Evolutionary conservation across 2,888 invertebrate species (phyloP).

Genomic region (Chymomyza fuscimana): DNA sequence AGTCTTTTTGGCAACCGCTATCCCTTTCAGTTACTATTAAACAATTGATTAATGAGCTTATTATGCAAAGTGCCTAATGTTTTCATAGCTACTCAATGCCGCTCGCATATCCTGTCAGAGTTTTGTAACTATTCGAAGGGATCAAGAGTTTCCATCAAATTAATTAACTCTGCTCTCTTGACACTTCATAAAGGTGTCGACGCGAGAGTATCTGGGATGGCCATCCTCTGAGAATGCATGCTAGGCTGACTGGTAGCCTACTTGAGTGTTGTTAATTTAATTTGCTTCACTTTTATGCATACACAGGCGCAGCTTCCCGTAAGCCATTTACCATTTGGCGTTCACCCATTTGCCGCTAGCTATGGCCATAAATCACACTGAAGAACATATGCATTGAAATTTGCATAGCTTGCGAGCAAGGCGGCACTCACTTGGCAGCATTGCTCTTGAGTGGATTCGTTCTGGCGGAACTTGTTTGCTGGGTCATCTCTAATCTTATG

Average conservation of each 20-base stretch:
- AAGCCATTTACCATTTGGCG: slow-evolving; percentile 4
- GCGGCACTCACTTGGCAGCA: slow-evolving; percentile 22
- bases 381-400: slow-evolving; percentile 48
- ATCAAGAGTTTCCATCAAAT: slow-evolving; percentile 66
- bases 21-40: slow-evolving; percentile 36
- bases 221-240: neutral
- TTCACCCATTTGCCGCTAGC: slow-evolving; percentile 17
- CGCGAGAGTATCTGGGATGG: slow-evolving; percentile 27
- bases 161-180: slow-evolving; percentile 68
- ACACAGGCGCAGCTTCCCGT: slow-evolving; percentile 38
- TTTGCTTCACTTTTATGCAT: slow-evolving; percentile 67
- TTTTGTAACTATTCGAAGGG: slow-evolving; percentile 13
- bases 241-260: slow-evolving; percentile 29
- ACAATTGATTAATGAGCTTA: slow-evolving; percentile 71
- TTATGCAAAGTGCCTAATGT: slow-evolving; percentile 62
- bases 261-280: slow-evolving; percentile 55
- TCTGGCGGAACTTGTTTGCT: slow-evolving; percentile 62
- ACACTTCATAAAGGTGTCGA: slow-evolving; percentile 75
- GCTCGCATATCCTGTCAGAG: slow-evolving; percentile 14
- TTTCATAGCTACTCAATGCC: slow-evolving; percentile 24
- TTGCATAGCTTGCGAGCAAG: slow-evolving; percentile 50
- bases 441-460: slow-evolving; percentile 53
- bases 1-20: neutral
- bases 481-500: slow-evolving; percentile 38
- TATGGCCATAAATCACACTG: slow-evolving; percentile 56